A percentile compares a stretch with the other conserved stretches of the same genome.
phyloP scores from a whole-genome alignment of 2,113 vertebrate genomes.

The Brachionichthys hirsutus region DNA sequence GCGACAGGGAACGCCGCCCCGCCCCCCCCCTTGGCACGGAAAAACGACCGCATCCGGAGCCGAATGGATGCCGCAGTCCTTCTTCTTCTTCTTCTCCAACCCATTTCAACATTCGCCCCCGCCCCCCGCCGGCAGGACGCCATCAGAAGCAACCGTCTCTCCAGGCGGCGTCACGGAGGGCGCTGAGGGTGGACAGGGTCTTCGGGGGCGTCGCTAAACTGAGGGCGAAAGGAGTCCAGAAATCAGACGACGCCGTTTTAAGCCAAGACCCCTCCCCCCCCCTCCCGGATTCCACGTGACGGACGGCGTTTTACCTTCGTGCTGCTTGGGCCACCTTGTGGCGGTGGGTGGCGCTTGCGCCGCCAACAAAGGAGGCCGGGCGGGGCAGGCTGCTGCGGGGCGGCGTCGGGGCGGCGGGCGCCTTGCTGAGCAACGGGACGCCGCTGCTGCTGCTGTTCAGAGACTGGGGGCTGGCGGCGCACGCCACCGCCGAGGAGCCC shows the following conservation, averaged over 20 bases:
- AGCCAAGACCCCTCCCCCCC: no score
- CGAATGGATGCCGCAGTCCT: conserved; percentile 1
- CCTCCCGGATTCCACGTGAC: neutral
- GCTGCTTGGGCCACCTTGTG: conserved; percentile 86
- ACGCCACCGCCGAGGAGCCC: conserved; percentile 71
- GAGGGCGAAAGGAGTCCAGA: neutral
- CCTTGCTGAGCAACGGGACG: conserved; percentile 86
- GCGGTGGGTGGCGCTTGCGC: conserved; percentile 48
- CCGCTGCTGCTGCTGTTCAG: conserved; percentile 75
- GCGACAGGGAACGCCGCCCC: conserved; percentile 38
- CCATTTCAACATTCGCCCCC: neutral
- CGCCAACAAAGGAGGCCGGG: conserved; percentile 63
- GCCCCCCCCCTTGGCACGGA: conserved; percentile 46
- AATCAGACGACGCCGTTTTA: no score
- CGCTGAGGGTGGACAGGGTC: conserved; percentile 85
- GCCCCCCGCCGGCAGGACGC: conserved; percentile 86
- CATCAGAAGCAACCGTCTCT: conserved; percentile 90
- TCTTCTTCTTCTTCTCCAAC: conserved; percentile 30
- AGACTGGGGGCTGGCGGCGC: conserved; percentile 71
- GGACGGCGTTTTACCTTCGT: conserved; percentile 83
- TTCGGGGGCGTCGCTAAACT: conserved; percentile 94
- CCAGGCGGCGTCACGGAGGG: conserved; percentile 87
- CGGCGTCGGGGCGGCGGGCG: conserved; percentile 60
- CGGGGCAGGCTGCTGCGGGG: conserved; percentile 85
- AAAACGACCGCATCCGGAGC: conserved; percentile 42